These are phyloP conservation scores for Echiichthys vipera DNA, from an alignment of 2,797 vertebrate genomes.

Conservation along the genomic window DNA sequence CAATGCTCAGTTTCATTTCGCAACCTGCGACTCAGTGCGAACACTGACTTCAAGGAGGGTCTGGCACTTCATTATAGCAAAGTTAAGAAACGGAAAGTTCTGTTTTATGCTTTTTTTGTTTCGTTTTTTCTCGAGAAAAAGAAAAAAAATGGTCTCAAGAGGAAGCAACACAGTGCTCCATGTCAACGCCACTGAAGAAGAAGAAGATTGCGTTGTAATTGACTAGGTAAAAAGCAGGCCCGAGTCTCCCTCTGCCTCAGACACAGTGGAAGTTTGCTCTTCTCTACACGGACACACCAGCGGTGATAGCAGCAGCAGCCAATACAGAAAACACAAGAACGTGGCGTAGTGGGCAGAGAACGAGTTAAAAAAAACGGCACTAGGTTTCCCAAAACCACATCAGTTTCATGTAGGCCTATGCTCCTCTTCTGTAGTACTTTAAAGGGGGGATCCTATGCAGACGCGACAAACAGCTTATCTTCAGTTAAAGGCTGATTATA, in stretches of 20 bases:
- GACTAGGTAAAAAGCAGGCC: conserved; percentile 61
- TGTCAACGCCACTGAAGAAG: conserved; percentile 59
- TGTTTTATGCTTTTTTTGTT: conserved; percentile 29
- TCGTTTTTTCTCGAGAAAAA: conserved; percentile 38
- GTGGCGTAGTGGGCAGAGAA: conserved; percentile 85
- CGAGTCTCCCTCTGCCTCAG: conserved; percentile 63
- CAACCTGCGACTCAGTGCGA: conserved; percentile 71
- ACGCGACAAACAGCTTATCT: conserved; percentile 13
- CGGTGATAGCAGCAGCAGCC: conserved; percentile 77
- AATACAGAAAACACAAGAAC: conserved; percentile 70
- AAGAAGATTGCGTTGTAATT: conserved; percentile 59
- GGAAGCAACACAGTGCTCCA: conserved; percentile 63
- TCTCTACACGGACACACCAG: conserved; percentile 68
- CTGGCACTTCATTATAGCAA: conserved; percentile 82
- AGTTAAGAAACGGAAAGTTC: conserved; percentile 70
- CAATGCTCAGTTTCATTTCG: conserved; percentile 74
- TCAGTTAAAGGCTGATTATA: conserved; percentile 30
- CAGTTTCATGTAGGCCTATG: conserved; percentile 17
- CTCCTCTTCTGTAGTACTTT: conserved; percentile 34
- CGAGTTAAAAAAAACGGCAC: conserved; percentile 70
- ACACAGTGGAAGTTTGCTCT: conserved; percentile 76
- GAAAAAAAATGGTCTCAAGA: conserved; percentile 63
- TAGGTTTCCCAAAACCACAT: conserved; percentile 74
- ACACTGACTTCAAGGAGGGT: conserved; percentile 79
- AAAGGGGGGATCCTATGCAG: background rate